phyloP scores from a whole-genome alignment of 2,888 invertebrate species.

The Scelioninae gen. 1 region DNA sequence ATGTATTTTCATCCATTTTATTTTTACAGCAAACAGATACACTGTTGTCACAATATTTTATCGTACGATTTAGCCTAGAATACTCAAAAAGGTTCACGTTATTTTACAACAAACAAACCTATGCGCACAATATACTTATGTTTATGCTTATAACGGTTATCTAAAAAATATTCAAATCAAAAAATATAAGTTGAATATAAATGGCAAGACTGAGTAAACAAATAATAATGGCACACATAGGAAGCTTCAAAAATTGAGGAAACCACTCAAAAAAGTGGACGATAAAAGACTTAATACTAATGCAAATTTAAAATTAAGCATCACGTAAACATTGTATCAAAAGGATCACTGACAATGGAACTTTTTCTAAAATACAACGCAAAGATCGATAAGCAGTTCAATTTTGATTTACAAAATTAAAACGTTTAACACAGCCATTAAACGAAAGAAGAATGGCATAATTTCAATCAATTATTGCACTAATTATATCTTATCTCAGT shows the following conservation, averaged over 20 bases:
- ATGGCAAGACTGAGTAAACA: slow-evolving; percentile 73
- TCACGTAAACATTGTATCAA: slow-evolving; percentile 33
- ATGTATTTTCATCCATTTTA: slow-evolving; percentile 37
- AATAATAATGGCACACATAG: slow-evolving; percentile 76
- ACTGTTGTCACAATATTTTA: slow-evolving; percentile 43
- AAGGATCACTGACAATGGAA: slow-evolving; percentile 33
- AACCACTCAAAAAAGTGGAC: slow-evolving; percentile 57
- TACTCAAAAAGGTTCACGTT: slow-evolving; percentile 64
- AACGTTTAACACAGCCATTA: slow-evolving; percentile 49
- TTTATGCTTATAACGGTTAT: slow-evolving; percentile 30
- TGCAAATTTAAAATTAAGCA: slow-evolving; percentile 20
- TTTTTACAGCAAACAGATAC: slow-evolving; percentile 50
- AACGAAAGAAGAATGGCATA: not conserved
- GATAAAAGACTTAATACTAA: slow-evolving; percentile 55
- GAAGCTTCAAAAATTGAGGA: slow-evolving; percentile 72
- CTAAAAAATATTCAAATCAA: slow-evolving; percentile 34
- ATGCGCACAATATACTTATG: slow-evolving; percentile 51
- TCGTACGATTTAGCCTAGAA: slow-evolving; percentile 61
- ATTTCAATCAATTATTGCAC: slow-evolving; percentile 32
- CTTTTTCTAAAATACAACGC: slow-evolving; percentile 36
- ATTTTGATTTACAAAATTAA: slow-evolving; percentile 7
- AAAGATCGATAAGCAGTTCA: not conserved
- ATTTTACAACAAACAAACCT: slow-evolving; percentile 59
- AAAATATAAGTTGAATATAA: slow-evolving; percentile 37
- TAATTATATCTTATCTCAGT: slow-evolving; percentile 14